phyloP scores from a whole-genome alignment of 2,113 vertebrate genomes.

The Scomber japonicus region DNA sequence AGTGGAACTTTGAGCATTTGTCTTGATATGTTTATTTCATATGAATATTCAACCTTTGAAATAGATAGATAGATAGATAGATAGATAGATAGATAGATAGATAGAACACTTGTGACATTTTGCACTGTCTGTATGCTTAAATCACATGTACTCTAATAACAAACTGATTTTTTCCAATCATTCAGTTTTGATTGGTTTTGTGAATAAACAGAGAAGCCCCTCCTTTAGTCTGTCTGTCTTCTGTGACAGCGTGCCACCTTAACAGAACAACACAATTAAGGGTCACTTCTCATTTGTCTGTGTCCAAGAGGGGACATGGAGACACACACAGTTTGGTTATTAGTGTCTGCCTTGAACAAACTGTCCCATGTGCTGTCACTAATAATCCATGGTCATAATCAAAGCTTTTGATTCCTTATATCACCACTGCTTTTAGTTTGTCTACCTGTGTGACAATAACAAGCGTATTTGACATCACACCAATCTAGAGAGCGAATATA shows the following conservation, averaged over 20 bases:
- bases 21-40: slow-evolving; percentile 20
- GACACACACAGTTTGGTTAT: slow-evolving; percentile 65
- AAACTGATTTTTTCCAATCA: slow-evolving; percentile 22
- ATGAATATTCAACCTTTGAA: not conserved
- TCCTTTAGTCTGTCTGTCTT: slow-evolving; percentile 4
- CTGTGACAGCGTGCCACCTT: slow-evolving; percentile 55
- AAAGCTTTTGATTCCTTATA: slow-evolving; percentile 48
- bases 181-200: slow-evolving; percentile 55
- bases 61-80: not conserved
- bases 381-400: slow-evolving; percentile 60
- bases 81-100: not conserved
- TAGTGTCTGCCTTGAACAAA: slow-evolving; percentile 48
- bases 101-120: no score
- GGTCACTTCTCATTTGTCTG: slow-evolving; percentile 73
- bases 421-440: slow-evolving; percentile 6
- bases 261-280: slow-evolving; percentile 79
- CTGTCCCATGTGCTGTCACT: slow-evolving; percentile 24
- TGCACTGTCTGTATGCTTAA: not conserved
- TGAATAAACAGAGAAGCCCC: slow-evolving; percentile 57
- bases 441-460: slow-evolving; percentile 9
- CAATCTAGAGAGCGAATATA: slow-evolving; percentile 5
- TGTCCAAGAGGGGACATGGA: slow-evolving; percentile 68
- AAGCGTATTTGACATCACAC: slow-evolving; percentile 14
- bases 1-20: slow-evolving; percentile 39
- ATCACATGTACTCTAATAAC: slow-evolving; percentile 15